Conservation (phyloP, 1,140 invertebrate species). For the Linepithema humile region DNA sequence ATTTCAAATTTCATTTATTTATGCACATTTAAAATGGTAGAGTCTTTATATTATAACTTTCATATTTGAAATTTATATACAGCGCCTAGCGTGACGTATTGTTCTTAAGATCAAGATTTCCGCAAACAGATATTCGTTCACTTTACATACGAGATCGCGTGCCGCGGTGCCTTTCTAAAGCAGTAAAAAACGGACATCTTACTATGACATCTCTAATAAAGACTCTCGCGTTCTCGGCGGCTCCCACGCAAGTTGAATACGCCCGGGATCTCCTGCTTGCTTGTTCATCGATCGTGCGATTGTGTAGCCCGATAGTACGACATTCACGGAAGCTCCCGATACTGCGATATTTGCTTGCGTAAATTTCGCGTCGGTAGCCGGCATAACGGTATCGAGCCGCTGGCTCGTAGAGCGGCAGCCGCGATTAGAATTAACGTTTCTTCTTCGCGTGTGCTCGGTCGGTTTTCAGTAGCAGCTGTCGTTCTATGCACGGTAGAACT, state of each 20-base stretch:
- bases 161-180: conserved; percentile 33
- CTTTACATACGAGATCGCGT: conserved; percentile 1
- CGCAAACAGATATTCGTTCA: not conserved
- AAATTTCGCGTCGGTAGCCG: conserved; percentile 37
- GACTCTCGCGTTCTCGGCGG: not conserved
- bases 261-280: not conserved
- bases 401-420: conserved; percentile 1
- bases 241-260: not conserved
- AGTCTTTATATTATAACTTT: not conserved
- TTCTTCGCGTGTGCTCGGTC: conserved; percentile 4
- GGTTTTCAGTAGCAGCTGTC: conserved; percentile 28
- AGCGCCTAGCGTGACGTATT: not conserved
- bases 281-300: conserved; percentile 1
- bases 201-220: conserved; percentile 15
- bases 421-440: conserved; percentile 45
- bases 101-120: conserved; percentile 6
- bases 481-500: not conserved
- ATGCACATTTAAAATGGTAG: not conserved
- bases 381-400: conserved; percentile 47
- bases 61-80: not conserved
- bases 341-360: conserved; percentile 33
- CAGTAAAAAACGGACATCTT: conserved; percentile 26
- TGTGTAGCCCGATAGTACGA: not conserved
- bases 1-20: not conserved
- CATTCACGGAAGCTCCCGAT: conserved; percentile 21